Evolutionary conservation across 2,113 vertebrate species (phyloP).

Genomic region (Rhinopomastus cyanomelas): DNA sequence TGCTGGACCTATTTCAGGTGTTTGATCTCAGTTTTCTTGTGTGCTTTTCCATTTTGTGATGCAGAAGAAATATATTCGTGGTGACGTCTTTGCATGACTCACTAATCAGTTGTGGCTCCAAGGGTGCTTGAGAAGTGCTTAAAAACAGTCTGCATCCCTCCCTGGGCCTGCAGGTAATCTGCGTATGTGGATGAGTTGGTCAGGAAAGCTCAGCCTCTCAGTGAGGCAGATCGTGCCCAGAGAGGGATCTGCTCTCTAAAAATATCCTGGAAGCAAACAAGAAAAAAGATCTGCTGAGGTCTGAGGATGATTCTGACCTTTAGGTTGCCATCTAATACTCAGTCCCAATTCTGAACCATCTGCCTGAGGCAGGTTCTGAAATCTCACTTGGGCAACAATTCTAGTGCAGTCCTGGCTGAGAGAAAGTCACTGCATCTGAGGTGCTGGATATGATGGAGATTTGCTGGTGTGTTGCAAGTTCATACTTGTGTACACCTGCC

Average conservation of each 20-base stretch:
- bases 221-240: neutral
- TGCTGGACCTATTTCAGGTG: neutral
- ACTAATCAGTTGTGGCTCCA: slow-evolving; percentile 18
- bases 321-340: slow-evolving; percentile 45
- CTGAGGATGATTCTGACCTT: slow-evolving; percentile 22
- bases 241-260: slow-evolving; percentile 45
- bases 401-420: neutral
- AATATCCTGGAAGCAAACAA: slow-evolving; percentile 46
- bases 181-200: neutral
- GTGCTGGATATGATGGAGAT: neutral
- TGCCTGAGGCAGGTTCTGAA: neutral
- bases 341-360: neutral
- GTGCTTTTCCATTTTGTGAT: neutral
- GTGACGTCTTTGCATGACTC: slow-evolving; percentile 37
- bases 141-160: neutral
- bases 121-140: slow-evolving; percentile 11
- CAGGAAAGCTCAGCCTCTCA: neutral
- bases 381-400: neutral
- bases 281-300: slow-evolving; percentile 49
- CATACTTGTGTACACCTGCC: neutral
- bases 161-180: slow-evolving; percentile 2
- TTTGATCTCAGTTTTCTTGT: neutral
- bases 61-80: slow-evolving; percentile 17
- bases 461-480: neutral
- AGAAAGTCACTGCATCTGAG: neutral